A percentile compares a stretch with the other conserved stretches of the same genome.
phyloP scores from a whole-genome alignment of 2,113 vertebrate species.

The Oostethus manadensis region DNA sequence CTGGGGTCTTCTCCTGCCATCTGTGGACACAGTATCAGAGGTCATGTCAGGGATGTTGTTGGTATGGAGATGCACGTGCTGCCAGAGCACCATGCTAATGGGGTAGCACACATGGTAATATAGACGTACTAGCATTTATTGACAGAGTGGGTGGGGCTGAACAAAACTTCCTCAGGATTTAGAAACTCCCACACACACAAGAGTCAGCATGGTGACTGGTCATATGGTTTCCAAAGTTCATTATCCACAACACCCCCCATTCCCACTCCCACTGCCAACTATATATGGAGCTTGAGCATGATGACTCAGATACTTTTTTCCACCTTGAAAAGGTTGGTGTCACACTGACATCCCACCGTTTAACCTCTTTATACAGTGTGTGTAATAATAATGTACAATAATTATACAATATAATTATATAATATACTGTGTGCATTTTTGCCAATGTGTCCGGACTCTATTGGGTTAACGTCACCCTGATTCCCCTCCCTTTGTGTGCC shows the following conservation, averaged over 20 bases:
- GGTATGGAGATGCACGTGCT: conserved; percentile 11
- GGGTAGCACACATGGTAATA: conserved; percentile 7
- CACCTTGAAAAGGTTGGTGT: background rate
- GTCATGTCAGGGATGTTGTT: conserved; percentile 30
- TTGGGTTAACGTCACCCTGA: too few species aligned
- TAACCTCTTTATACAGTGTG: too few species aligned
- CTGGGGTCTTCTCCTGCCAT: conserved; percentile 51
- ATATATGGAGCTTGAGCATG: conserved; percentile 10
- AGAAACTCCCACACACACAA: background rate
- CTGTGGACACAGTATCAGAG: conserved; percentile 46
- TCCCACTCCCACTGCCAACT: background rate
- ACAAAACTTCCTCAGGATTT: conserved; percentile 34
- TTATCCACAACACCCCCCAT: conserved; percentile 6
- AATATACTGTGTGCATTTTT: too few species aligned
- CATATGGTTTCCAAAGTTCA: conserved; percentile 68
- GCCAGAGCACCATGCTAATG: background rate
- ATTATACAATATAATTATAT: too few species aligned
- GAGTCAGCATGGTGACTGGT: conserved; percentile 38
- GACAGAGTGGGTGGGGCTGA: conserved; percentile 46
- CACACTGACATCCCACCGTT: too few species aligned
- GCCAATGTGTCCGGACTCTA: too few species aligned
- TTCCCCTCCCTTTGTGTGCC: too few species aligned
- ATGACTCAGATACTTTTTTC: conserved; percentile 8
- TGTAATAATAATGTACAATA: too few species aligned
- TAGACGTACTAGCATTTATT: conserved; percentile 50